Evolutionary conservation across 53 echinoderm and acorn worm genomes (phyloP).

Genomic region (Henricia sp.): DNA sequence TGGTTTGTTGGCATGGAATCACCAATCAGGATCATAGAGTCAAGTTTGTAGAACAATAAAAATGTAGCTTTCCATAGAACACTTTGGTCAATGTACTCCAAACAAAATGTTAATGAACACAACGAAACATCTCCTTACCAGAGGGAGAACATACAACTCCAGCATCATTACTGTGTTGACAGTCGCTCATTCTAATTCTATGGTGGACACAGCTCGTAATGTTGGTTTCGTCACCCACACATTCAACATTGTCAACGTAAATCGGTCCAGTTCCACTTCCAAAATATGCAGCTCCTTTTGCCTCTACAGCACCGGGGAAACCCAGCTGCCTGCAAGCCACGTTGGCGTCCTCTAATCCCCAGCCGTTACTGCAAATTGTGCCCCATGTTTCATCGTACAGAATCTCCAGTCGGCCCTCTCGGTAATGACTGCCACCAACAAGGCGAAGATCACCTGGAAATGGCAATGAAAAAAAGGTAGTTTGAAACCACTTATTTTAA

Average conservation of each 20-base stretch:
- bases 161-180: conserved; percentile 42
- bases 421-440: conserved; percentile 28
- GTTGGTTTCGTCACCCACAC: conserved; percentile 38
- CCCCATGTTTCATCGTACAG: conserved; percentile 52
- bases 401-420: conserved; percentile 54
- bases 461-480: background rate
- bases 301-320: conserved; percentile 24
- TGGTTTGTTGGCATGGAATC: background rate
- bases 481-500: background rate
- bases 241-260: conserved; percentile 30
- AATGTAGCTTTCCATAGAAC: background rate
- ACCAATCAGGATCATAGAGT: no score
- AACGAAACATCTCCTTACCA: no score
- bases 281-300: background rate
- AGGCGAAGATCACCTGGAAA: conserved; percentile 46
- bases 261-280: conserved; percentile 43
- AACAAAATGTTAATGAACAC: background rate
- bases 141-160: conserved; percentile 28
- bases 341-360: conserved; percentile 62
- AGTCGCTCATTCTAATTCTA: background rate
- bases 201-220: conserved; percentile 23
- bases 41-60: background rate
- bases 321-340: conserved; percentile 64
- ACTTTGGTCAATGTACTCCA: background rate
- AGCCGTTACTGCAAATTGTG: conserved; percentile 62